A percentile compares a stretch with the other conserved stretches of the same genome.
These are phyloP conservation scores for Plemyria rubiginata DNA, from an alignment of 2,888 invertebrate genomes.

Conservation along the genomic window DNA sequence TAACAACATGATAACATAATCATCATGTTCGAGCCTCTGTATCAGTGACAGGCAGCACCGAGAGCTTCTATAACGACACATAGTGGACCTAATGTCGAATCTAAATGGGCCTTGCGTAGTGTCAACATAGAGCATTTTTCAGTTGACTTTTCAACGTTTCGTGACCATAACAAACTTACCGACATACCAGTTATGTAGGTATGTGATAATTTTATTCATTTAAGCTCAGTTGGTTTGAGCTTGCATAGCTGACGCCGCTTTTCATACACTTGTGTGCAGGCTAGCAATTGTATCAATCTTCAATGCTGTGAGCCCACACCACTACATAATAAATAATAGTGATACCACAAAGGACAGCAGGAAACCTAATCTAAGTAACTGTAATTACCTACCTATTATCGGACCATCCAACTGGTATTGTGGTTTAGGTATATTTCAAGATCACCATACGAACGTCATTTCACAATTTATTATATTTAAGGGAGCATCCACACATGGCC, in stretches of 20 bases:
- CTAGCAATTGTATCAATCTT: no score
- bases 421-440: constrained; percentile 25
- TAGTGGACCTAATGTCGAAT: neutral
- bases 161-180: neutral
- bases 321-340: no score
- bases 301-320: no score
- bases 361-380: neutral
- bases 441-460: constrained; percentile 6
- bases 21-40: constrained; percentile 51
- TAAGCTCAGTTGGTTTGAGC: no score
- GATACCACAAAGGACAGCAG: no score
- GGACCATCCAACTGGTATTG: constrained; percentile 23
- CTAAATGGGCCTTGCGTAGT: constrained; percentile 3
- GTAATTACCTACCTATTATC: constrained; percentile 31
- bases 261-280: no score
- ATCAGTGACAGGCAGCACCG: constrained; percentile 8
- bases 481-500: no score
- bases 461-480: no score
- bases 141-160: neutral
- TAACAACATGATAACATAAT: constrained; percentile 74
- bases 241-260: no score
- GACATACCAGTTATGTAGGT: no score
- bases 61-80: constrained; percentile 13
- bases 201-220: no score
- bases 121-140: neutral